These are phyloP conservation scores for Amphiprion ocellaris DNA, from an alignment of 2,113 vertebrate species.

Conservation along the genomic window DNA sequence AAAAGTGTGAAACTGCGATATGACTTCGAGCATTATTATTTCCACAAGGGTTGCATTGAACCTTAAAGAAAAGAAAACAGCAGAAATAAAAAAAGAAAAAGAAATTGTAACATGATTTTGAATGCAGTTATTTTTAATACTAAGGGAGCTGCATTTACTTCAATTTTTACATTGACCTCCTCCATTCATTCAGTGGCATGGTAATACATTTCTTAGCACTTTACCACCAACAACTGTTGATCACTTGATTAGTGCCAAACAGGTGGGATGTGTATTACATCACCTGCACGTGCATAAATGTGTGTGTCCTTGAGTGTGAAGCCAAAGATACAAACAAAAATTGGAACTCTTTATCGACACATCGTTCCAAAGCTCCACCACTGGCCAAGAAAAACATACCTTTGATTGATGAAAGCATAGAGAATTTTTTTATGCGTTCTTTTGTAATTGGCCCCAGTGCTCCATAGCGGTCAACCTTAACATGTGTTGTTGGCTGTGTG, in stretches of 20 bases:
- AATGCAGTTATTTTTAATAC: too few relatives aligned
- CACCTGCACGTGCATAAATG: not conserved
- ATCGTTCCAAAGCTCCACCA: not conserved
- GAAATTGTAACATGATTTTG: too few relatives aligned
- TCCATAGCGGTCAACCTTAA: not conserved
- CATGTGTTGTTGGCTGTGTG: not conserved
- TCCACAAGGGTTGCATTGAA: too few relatives aligned
- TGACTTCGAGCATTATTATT: too few relatives aligned
- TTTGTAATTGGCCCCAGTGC: constrained; percentile 14
- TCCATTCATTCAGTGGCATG: not conserved
- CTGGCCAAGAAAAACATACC: not conserved
- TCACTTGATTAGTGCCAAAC: too few relatives aligned
- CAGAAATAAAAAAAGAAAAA: too few relatives aligned
- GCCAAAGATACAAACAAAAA: not conserved
- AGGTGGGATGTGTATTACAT: too few relatives aligned
- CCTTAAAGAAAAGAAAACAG: too few relatives aligned
- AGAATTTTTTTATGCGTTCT: not conserved
- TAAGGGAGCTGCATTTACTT: too few relatives aligned
- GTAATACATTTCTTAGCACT: too few relatives aligned
- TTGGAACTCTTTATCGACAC: not conserved
- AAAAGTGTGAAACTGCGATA: too few relatives aligned
- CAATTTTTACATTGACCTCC: not conserved
- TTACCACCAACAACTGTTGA: too few relatives aligned
- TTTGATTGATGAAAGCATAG: not conserved
- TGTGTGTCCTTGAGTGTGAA: not conserved